Evolutionary conservation across 1,140 invertebrate species (phyloP).

Genomic region (Drosophila saltans): DNA sequence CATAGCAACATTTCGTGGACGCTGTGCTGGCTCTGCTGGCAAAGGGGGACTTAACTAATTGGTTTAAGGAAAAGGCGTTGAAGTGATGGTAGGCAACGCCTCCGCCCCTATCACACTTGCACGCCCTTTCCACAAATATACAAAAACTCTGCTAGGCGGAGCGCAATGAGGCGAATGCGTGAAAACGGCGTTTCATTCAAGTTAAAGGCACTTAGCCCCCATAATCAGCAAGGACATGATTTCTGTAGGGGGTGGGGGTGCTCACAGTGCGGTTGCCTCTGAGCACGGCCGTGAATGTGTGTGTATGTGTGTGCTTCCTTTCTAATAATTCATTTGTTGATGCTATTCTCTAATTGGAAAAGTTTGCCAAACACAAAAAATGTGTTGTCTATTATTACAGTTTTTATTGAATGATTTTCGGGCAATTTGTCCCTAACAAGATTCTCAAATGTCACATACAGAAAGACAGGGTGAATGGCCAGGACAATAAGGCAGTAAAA

Average conservation of each 20-base stretch:
- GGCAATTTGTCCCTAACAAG: constrained; percentile 14
- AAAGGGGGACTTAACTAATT: constrained; percentile 52
- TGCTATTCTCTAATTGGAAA: constrained; percentile 66
- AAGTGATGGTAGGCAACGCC: constrained; percentile 1
- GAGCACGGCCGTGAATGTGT: neutral
- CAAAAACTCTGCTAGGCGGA: constrained; percentile 29
- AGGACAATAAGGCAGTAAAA: constrained; percentile 13
- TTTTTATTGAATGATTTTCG: constrained; percentile 17
- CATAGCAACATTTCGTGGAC: constrained; percentile 41
- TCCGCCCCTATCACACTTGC: neutral
- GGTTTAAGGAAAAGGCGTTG: constrained; percentile 48
- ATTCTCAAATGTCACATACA: constrained; percentile 23
- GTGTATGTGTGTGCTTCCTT: constrained; percentile 24
- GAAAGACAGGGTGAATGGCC: constrained; percentile 2
- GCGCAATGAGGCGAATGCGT: constrained; percentile 69
- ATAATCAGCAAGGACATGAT: constrained; percentile 49
- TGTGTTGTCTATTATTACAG: constrained; percentile 52
- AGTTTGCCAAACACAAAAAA: constrained; percentile 53
- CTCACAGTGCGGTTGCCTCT: too few species aligned
- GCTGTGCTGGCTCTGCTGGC: constrained; percentile 31
- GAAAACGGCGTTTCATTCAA: constrained; percentile 48
- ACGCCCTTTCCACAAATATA: neutral
- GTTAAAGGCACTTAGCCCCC: constrained; percentile 39
- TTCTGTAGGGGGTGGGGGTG: neutral
- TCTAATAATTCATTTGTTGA: constrained; percentile 60